Evolutionary conservation across 2,888 invertebrate species (phyloP), one percentile per base, ranked within the genome.

Genomic region (Oscheius sp.): DNA sequence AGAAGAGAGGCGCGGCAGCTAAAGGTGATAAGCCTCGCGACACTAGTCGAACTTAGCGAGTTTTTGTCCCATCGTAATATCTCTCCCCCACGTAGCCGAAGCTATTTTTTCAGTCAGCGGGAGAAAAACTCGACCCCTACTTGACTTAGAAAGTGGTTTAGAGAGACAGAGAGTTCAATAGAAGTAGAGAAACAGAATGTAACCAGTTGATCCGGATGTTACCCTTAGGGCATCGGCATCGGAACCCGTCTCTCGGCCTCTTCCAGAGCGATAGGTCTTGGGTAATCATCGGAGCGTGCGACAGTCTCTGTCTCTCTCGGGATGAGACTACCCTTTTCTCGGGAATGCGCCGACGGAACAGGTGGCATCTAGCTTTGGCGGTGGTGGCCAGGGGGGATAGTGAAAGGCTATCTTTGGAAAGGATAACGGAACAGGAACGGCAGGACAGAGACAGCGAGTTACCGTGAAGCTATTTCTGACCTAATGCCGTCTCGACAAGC

Each of bases 31-130:
- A 68, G 68, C 55, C 47, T 68, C 53, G 55, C 33, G 21, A 32
- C 55, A 42, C 63, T 63, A 47, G 62, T n/a, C 47, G 68, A 65
- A 50, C 55, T 68, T 68, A 68, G 68, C 68, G 68, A 68, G 68
- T 68, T 68, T 68, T 68, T 68, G 13, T 50, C 50, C 47, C 21
- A 55, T 55, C 68, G 68, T 63, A 63, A 63, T 63, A 63, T 63
- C 63, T 29, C 47, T 37, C n/a, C 47, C 47, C 48, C 60, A 35
- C 37, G 35, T 5, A 42, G 3, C 42, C 42, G 42, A 42, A 42
- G 60, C 32, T 60, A 37, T 60, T 60, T 58, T 58, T 58, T 58
- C 11, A 29, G 11, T 7, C 58, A 33, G 60, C 35, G 35, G 58
- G 53, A 29, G 29, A 53, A 53, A 29, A 53, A 53, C 53, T 53